Conservation (phyloP, 2,888 invertebrate species). For the Hermaeophaga mercurialis region DNA sequence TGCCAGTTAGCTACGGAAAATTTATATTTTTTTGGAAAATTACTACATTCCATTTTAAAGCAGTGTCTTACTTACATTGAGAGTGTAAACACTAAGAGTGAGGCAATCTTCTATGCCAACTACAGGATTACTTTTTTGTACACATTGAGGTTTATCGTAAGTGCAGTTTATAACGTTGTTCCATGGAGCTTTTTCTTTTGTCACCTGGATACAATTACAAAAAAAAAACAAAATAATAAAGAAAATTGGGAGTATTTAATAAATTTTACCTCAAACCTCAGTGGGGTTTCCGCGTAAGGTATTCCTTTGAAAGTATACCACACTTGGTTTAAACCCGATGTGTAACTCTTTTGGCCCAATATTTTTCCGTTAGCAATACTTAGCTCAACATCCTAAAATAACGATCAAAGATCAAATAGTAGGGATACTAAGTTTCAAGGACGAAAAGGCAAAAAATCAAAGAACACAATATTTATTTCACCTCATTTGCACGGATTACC, state of each 20-base stretch:
- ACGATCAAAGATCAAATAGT: no score
- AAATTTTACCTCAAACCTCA: conserved; percentile 2
- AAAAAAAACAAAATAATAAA: neutral
- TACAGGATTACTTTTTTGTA: conserved; percentile 25
- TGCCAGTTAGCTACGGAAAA: neutral
- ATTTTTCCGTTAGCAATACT: conserved; percentile 3
- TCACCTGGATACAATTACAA: conserved; percentile 58
- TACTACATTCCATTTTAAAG: neutral
- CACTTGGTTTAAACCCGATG: neutral
- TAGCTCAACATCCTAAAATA: neutral
- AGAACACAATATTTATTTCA: no score
- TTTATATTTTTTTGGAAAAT: no score
- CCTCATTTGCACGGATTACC: no score
- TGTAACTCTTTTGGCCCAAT: neutral
- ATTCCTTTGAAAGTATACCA: conserved; percentile 2
- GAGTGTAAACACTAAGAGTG: conserved; percentile 36
- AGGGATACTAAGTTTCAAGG: no score
- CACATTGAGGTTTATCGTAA: conserved; percentile 30
- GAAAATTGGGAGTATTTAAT: neutral
- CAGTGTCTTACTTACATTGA: conserved; percentile 26
- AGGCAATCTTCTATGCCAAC: conserved; percentile 37
- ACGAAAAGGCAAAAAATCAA: no score
- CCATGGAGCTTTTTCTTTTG: conserved; percentile 32
- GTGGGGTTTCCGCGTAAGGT: neutral
- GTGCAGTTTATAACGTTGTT: conserved; percentile 31